Evolutionary conservation across 2,113 vertebrate genomes (phyloP), one percentile per base, ranked within the genome.

Genomic region (Tachuris rubrigastra): DNA sequence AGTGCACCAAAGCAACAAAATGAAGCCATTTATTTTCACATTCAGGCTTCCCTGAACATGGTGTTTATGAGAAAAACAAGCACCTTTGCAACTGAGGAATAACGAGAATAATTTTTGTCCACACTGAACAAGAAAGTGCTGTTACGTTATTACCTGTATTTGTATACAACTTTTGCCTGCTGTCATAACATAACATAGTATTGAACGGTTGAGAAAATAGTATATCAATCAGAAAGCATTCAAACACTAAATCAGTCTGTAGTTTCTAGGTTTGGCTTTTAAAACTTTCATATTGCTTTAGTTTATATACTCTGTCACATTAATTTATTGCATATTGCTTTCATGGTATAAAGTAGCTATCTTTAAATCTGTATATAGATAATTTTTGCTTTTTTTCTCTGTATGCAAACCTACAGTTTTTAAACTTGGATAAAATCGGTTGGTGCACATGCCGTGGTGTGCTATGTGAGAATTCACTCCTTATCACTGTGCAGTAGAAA

Each of bases 21-120:
- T 37, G 27, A 89, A 94, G 76, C 44, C n/a, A 28, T 94, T 95
- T 89, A 35, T 71, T 92, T 96, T 94, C 73, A 75, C 69, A 46
- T 92, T 77, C 68, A 27, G 24, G 39, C 90, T 86, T 80, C 35
- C 39, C 37, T 0, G 1, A 39, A 60, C 6, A 2, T 28, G 8
- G 4, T 49, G 52, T 47, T 90, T 60, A 56, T 41, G 56, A 65
- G 60, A 39, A 85, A 90, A 96, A 66, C 49, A 85, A 85, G 41
- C 37, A 88, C 23, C 46, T 89, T 85, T 75, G 52, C 60, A 42
- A 13, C 25, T 78, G 44, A 63, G 37, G n/a, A 47, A 47, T 50
- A 80, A 42, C 1, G 3, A 42, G n/a, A 39, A 14, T 62, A 22
- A 44, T 56, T 86, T 77, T 85, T 47, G 23, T 46, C 35, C 25